A percentile compares a stretch with the other conserved stretches of the same genome.
Conservation (phyloP, 2,888 invertebrate genomes). For the Drosophila falleni region DNA sequence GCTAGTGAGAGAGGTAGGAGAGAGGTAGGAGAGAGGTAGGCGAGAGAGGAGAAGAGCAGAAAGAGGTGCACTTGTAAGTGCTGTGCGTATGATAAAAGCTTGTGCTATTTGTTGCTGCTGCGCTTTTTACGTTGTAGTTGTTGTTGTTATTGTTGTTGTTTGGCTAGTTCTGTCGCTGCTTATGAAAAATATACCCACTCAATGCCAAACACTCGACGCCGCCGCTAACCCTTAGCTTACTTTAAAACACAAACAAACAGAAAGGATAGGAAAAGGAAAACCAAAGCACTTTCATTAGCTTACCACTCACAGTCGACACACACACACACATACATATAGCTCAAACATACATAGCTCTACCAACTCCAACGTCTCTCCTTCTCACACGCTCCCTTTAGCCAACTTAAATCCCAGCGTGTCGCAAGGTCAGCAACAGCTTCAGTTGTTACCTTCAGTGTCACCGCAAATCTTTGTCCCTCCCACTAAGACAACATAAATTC, state of each 20-base stretch:
- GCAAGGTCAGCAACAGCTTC: constrained; percentile 64
- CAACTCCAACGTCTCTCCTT: constrained; percentile 5
- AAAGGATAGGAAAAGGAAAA: constrained; percentile 15
- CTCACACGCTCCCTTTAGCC: neutral
- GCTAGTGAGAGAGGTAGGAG: neutral
- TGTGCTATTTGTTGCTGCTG: constrained; percentile 36
- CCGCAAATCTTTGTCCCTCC: constrained; percentile 9
- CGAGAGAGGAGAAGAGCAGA: neutral
- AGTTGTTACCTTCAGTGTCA: constrained; percentile 18
- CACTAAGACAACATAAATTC: constrained; percentile 36
- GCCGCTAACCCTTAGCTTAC: constrained; percentile 52
- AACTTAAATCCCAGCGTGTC: constrained; percentile 27
- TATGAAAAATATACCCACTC: constrained; percentile 41
- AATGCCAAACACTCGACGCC: constrained; percentile 39
- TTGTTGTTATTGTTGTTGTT: constrained; percentile 14
- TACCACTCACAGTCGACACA: constrained; percentile 59
- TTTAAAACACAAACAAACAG: constrained; percentile 23
- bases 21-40: neutral
- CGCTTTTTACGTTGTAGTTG: constrained; percentile 23
- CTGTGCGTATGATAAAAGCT: constrained; percentile 71
- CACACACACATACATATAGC: neutral
- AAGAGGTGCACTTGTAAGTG: constrained; percentile 45
- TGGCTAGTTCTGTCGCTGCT: constrained; percentile 28
- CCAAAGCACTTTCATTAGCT: constrained; percentile 78
- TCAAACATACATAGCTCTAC: constrained; percentile 1